phyloP scores from a whole-genome alignment of 2,888 invertebrate genomes.

The Brachyptera risi region DNA sequence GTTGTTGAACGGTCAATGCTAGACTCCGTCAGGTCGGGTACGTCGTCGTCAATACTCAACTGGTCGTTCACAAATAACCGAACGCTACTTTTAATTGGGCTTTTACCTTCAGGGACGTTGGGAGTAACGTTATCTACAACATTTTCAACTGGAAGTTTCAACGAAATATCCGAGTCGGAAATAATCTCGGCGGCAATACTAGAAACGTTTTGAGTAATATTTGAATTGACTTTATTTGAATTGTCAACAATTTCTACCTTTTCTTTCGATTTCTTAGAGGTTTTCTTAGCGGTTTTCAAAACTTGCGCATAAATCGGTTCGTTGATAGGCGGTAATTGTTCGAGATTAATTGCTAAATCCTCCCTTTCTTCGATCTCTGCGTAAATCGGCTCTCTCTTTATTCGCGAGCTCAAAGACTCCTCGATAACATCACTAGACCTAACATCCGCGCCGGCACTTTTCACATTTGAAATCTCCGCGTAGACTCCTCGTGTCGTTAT shows the following conservation, averaged over 20 bases:
- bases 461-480: conserved; percentile 8
- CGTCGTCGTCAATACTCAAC: neutral
- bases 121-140: too few relatives aligned
- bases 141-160: too few relatives aligned
- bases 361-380: conserved; percentile 10
- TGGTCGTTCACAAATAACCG: neutral
- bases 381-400: conserved; percentile 1
- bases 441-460: neutral
- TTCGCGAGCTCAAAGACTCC: neutral
- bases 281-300: neutral
- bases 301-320: conserved; percentile 16
- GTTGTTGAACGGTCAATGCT: neutral
- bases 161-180: too few relatives aligned
- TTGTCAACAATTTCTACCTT: neutral
- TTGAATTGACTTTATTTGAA: neutral
- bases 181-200: too few relatives aligned
- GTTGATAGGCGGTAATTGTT: neutral
- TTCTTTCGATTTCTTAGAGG: neutral
- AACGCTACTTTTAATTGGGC: neutral
- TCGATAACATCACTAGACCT: neutral
- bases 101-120: too few relatives aligned
- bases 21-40: neutral
- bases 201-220: neutral
- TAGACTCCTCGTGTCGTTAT: neutral
- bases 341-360: neutral